A percentile compares a stretch with the other conserved stretches of the same genome.
Evolutionary conservation across 2,113 vertebrate genomes (phyloP).

Genomic region (Aplodontia rufa): DNA sequence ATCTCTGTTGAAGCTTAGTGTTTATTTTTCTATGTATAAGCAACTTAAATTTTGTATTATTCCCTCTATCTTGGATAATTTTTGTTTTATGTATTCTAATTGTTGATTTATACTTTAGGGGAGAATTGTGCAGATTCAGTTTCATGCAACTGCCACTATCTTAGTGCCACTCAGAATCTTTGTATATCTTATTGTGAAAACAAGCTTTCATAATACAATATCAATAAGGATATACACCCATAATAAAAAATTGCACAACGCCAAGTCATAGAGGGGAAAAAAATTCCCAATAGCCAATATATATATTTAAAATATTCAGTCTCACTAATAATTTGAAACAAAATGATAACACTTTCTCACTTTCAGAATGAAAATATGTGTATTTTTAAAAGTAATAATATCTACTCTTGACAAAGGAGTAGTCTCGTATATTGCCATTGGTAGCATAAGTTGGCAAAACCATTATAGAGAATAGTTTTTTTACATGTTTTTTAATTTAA

Average conservation of each 20-base stretch:
- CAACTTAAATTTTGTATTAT: neutral
- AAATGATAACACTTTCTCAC: neutral
- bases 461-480: neutral
- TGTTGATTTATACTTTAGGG: neutral
- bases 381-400: neutral
- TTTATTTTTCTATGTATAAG: neutral
- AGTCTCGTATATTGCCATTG: neutral
- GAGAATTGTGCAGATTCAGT: neutral
- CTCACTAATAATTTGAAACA: constrained; percentile 8
- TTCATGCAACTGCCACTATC: neutral
- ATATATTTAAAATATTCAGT: neutral
- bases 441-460: neutral
- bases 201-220: neutral
- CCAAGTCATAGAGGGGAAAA: neutral
- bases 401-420: neutral
- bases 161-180: neutral
- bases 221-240: neutral
- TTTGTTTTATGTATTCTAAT: neutral
- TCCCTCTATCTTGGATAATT: neutral
- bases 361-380: constrained; percentile 15
- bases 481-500: neutral
- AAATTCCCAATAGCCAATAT: neutral
- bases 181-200: neutral
- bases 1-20: neutral
- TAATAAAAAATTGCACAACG: neutral